These are phyloP conservation scores for Phlogophora meticulosa DNA, from an alignment of 2,888 invertebrate species.

Conservation along the genomic window DNA sequence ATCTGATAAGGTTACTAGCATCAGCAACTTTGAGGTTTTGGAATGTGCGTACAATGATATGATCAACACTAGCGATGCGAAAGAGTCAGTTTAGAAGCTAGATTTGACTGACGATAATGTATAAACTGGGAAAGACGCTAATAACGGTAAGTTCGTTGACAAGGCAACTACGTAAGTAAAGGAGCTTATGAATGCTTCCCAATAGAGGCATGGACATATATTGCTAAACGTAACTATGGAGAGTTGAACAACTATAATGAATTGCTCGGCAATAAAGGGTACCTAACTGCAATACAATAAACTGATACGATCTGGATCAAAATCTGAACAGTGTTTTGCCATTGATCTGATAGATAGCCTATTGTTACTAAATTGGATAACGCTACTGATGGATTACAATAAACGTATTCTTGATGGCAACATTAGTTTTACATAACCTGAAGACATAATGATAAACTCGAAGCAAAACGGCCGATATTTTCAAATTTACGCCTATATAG, in stretches of 20 bases:
- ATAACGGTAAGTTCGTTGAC: background rate
- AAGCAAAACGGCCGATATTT: background rate
- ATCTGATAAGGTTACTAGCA: slow-evolving; percentile 54
- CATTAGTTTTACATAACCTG: slow-evolving; percentile 21
- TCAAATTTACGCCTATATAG: slow-evolving; percentile 21
- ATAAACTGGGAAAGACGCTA: background rate
- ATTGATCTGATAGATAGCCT: slow-evolving; percentile 43
- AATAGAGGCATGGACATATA: slow-evolving; percentile 30
- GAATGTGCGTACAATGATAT: slow-evolving; percentile 28
- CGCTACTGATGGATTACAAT: slow-evolving; percentile 41
- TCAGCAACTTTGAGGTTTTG: slow-evolving; percentile 22
- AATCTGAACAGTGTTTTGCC: slow-evolving; percentile 51
- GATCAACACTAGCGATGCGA: background rate
- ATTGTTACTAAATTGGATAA: slow-evolving; percentile 43
- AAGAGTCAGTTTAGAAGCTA: background rate
- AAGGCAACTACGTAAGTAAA: slow-evolving; percentile 12
- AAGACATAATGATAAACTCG: background rate
- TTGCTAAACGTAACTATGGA: slow-evolving; percentile 14
- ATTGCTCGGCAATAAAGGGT: slow-evolving; percentile 41
- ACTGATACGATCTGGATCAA: slow-evolving; percentile 50
- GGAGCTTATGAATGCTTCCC: background rate
- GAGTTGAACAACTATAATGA: slow-evolving; percentile 51
- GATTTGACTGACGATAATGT: background rate
- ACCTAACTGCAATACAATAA: slow-evolving; percentile 32
- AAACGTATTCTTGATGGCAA: slow-evolving; percentile 17